Conservation (phyloP, 37 sponge, comb jelly and placozoan genomes). For the Agelas oroides region DNA sequence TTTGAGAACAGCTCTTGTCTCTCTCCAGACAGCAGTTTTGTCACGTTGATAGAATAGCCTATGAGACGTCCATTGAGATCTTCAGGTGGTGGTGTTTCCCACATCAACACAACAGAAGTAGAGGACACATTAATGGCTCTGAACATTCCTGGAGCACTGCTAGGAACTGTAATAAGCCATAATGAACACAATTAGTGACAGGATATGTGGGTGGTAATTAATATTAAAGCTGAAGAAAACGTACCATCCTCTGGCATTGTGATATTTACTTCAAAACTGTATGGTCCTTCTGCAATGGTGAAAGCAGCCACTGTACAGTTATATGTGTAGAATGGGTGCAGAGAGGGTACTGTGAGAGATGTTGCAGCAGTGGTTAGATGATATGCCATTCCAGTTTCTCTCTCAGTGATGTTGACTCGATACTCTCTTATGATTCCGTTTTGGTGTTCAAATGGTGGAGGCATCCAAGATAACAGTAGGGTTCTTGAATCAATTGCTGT, state of each 20-base stretch:
- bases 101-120: background rate
- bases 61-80: conserved; percentile 37
- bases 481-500: conserved; percentile 1
- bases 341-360: conserved; percentile 10
- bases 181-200: background rate
- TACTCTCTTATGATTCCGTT: conserved; percentile 57
- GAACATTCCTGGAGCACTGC: no score
- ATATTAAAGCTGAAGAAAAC: background rate
- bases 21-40: background rate
- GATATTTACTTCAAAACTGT: background rate
- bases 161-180: no score
- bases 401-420: conserved; percentile 28
- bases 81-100: conserved; percentile 33
- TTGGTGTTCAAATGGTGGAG: conserved; percentile 6
- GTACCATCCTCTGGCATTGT: conserved; percentile 44
- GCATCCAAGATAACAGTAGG: conserved; percentile 11
- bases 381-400: conserved; percentile 13
- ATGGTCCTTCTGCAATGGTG: conserved; percentile 49
- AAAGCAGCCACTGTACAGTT: conserved; percentile 16
- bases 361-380: conserved; percentile 1
- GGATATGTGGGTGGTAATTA: background rate
- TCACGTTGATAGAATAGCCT: background rate
- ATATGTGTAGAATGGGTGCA: conserved; percentile 46
- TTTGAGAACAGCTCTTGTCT: background rate
- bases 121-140: no score